Percentiles rank a stretch among this genome's conserved stretches.
Conservation (phyloP, 2,888 invertebrate genomes). For the Atherix ibis region DNA sequence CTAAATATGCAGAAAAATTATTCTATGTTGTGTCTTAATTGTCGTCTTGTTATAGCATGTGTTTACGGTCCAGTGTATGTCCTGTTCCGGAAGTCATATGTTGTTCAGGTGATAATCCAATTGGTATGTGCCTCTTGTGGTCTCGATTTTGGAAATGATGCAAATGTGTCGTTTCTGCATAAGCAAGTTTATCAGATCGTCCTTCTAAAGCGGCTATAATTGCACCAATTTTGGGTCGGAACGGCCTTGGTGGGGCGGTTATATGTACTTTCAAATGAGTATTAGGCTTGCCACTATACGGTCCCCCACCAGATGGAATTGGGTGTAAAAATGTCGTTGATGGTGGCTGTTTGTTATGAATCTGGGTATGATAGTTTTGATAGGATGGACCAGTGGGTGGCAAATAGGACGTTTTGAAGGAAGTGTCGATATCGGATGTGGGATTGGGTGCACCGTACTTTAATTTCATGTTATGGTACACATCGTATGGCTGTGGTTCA, state of each 20-base stretch:
- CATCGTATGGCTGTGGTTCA: constrained; percentile 11
- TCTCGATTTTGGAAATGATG: background rate
- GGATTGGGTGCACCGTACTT: constrained; percentile 6
- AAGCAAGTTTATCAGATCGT: no score
- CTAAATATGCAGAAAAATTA: no score
- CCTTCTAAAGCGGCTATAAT: constrained; percentile 5
- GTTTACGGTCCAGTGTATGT: no score
- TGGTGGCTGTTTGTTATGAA: background rate
- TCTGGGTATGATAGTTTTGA: background rate
- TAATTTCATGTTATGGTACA: constrained; percentile 12
- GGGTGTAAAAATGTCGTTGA: background rate
- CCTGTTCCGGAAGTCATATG: no score
- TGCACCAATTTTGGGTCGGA: constrained; percentile 2
- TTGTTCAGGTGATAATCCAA: no score
- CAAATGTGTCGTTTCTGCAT: no score
- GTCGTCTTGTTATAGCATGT: no score
- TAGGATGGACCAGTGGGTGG: background rate
- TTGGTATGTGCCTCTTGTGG: constrained; percentile 1
- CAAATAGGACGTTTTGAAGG: background rate
- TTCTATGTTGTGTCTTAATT: no score
- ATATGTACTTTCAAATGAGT: background rate
- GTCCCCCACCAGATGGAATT: background rate
- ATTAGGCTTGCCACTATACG: background rate
- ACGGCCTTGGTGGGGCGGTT: background rate
- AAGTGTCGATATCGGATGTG: background rate